Evolutionary conservation across 1,140 invertebrate species (phyloP), one percentile per base, ranked within the genome.

Genomic region (Caerostris extrusa): DNA sequence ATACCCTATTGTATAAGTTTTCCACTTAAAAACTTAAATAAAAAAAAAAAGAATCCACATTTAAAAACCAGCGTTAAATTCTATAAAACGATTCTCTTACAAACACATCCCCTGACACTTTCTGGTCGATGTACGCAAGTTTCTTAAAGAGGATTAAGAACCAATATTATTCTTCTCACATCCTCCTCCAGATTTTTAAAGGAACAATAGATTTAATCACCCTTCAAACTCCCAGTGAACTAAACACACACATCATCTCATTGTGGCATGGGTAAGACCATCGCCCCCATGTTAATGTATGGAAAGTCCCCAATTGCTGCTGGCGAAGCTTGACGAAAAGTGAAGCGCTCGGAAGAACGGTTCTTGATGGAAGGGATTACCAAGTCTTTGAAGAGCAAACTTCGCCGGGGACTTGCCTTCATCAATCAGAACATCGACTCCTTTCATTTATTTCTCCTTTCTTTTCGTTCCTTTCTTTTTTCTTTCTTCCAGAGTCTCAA

Each of bases 291-390:
- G 53, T 19, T 57, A 87, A 87, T 87, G 57, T 64, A 77, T 58
- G 55, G 89, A 90, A 90, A 90, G 89, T 53, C 89, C 89, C 89
- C n/a, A 7, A 12, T 50, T 14, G 57, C 17, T n/a, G 5, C 50
- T 69, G 87, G 64, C 87, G 61, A 64, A 57, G 87, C 87, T 69
- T 89, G 87, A 89, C 89, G 89, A 81, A 90, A 90, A 56, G 89
- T 82, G 89, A 90, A 82, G 56, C 71, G 71, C 69, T 50, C 55
- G 89, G 89, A 90, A 90, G 89, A 90, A 60, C 64, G 89, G 58
- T 90, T 90, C 89, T 90, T 90, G 89, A 90, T 90, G 89, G 69
- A 90, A 90, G 56, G 89, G 89, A 90, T 90, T 90, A 90, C 89
- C n/a, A 55, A 82, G 61, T 90, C 71, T 56, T 90, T 81, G 69